A percentile compares a stretch with the other conserved stretches of the same genome.
phyloP scores from a whole-genome alignment of 2,797 vertebrate genomes.

The Acridotheres tristis region DNA sequence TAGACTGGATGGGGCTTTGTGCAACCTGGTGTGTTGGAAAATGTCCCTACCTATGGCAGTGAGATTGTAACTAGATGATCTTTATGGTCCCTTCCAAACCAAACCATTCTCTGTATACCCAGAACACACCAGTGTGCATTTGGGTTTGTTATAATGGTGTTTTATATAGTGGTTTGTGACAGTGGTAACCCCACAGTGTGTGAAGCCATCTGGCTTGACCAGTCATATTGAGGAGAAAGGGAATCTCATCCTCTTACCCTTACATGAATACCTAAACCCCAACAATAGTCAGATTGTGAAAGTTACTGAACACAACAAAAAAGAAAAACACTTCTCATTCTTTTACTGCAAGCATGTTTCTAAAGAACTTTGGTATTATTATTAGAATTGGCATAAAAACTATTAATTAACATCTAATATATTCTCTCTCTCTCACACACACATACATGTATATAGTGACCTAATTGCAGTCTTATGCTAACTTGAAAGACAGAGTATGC shows the following conservation, averaged over 20 bases:
- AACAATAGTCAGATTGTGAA: fast-evolving
- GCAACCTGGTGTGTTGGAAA: background rate
- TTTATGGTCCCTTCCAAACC: background rate
- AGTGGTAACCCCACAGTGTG: background rate
- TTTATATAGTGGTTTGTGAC: background rate
- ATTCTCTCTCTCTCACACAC: too few relatives aligned
- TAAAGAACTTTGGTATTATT: background rate
- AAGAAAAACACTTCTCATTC: background rate
- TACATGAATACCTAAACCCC: background rate
- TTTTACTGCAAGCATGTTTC: background rate
- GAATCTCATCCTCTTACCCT: background rate
- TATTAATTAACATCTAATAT: background rate
- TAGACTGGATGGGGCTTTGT: background rate
- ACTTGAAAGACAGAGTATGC: background rate
- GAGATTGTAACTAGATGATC: background rate
- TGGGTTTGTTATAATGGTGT: background rate
- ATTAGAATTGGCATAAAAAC: background rate
- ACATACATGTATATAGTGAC: background rate
- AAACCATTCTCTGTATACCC: background rate
- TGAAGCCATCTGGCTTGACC: background rate
- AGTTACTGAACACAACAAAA: background rate
- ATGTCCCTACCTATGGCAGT: background rate
- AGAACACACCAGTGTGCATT: background rate
- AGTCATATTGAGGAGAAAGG: background rate
- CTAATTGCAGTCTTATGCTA: background rate